Percentiles rank a stretch among this genome's conserved stretches.
phyloP scores from a whole-genome alignment of 2,797 vertebrate genomes.

The Natrix natrix region DNA sequence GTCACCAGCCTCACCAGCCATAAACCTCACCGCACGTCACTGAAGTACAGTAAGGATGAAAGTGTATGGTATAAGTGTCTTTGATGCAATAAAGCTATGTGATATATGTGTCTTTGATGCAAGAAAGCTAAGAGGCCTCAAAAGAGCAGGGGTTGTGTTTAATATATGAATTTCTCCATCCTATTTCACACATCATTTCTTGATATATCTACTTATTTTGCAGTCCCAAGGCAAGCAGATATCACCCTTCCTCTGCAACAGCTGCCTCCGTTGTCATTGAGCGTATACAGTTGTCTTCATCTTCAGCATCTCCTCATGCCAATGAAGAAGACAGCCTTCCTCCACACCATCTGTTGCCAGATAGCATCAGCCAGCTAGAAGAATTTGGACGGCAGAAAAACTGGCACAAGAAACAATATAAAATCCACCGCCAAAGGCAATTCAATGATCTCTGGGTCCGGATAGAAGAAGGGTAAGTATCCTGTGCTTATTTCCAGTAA shows the following conservation, averaged over 20 bases:
- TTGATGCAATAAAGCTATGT: neutral
- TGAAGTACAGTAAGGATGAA: neutral
- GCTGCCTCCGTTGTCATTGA: constrained; percentile 66
- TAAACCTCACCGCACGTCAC: no score
- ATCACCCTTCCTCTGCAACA: constrained; percentile 65
- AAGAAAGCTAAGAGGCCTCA: neutral
- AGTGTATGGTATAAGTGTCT: neutral
- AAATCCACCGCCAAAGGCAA: constrained; percentile 83
- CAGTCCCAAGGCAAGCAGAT: constrained; percentile 63
- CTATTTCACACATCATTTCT: neutral
- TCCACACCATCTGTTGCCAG: constrained; percentile 89
- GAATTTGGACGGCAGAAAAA: constrained; percentile 93
- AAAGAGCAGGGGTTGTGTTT: neutral
- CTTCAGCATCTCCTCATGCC: constrained; percentile 55
- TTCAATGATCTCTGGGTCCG: constrained; percentile 99
- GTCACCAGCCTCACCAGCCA: no score
- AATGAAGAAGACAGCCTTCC: constrained; percentile 73
- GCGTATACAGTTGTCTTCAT: constrained; percentile 64
- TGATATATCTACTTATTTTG: constrained; percentile 46
- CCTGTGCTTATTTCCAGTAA: neutral
- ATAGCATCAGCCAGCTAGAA: constrained; percentile 96
- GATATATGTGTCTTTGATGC: neutral
- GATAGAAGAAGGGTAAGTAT: constrained; percentile 87
- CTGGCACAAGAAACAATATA: constrained; percentile 85
- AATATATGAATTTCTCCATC: constrained; percentile 11